phyloP scores from a whole-genome alignment of 2,113 vertebrate genomes.

The Heterotilapia buettikoferi region DNA sequence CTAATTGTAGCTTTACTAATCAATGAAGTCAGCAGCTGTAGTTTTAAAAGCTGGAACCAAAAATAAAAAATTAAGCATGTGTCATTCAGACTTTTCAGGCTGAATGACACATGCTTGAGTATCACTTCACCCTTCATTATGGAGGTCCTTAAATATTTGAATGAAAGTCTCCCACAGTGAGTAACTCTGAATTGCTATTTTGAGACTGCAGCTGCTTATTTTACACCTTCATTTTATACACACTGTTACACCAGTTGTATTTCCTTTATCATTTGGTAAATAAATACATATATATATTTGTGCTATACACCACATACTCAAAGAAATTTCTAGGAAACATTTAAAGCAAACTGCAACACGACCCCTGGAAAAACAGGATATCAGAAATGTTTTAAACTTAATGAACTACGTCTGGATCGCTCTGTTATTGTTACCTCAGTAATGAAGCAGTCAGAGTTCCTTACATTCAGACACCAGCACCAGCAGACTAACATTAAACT shows the following conservation, averaged over 20 bases:
- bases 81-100: background rate
- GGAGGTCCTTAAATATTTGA: background rate
- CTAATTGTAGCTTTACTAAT: constrained; percentile 8
- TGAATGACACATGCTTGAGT: background rate
- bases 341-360: background rate
- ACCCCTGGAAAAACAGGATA: background rate
- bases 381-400: background rate
- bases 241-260: background rate
- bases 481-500: background rate
- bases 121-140: background rate
- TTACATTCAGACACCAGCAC: background rate
- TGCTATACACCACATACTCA: background rate
- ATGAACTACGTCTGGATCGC: background rate
- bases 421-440: background rate
- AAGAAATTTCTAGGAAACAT: background rate
- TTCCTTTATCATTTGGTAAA: background rate
- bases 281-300: background rate
- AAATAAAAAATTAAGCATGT: background rate
- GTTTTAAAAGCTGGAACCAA: background rate
- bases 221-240: background rate
- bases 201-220: background rate
- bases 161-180: background rate
- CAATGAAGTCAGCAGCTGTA: background rate
- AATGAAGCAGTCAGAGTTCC: background rate
- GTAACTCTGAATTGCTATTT: background rate